Percentiles rank a stretch among this genome's conserved stretches.
Evolutionary conservation across 2,888 invertebrate genomes (phyloP).

Genomic region (Torymus aiolomorphi): DNA sequence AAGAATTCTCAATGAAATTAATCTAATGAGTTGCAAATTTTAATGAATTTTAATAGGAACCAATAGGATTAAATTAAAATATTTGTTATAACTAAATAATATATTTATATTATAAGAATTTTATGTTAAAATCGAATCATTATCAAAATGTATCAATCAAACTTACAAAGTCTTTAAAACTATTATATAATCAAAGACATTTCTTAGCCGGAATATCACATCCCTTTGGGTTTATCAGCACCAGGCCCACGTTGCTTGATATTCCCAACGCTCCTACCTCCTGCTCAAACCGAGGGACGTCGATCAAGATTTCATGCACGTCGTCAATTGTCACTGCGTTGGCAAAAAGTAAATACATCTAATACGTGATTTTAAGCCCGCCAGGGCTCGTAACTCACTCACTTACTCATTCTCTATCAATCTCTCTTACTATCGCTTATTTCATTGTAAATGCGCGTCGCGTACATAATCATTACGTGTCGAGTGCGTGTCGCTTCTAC

Average conservation of each 20-base stretch:
- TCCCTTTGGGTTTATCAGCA: conserved; percentile 7
- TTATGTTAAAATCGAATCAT: conserved; percentile 8
- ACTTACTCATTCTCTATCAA: neutral
- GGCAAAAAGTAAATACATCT: conserved; percentile 54
- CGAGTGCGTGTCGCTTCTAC: conserved; percentile 31
- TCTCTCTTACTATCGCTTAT: neutral
- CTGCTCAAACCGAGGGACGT: conserved; percentile 38
- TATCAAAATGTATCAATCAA: conserved; percentile 4
- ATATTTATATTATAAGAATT: neutral
- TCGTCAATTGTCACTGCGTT: conserved; percentile 47
- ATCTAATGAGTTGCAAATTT: too few species aligned
- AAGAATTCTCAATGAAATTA: too few species aligned
- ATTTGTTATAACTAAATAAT: neutral
- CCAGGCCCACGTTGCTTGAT: conserved; percentile 7
- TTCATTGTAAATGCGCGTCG: conserved; percentile 44
- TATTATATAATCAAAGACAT: neutral
- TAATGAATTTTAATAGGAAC: too few species aligned
- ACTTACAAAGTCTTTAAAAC: neutral
- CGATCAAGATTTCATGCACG: conserved; percentile 55
- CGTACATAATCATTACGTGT: conserved; percentile 44
- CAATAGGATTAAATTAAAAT: neutral
- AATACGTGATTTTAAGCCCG: conserved; percentile 45
- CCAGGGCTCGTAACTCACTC: conserved; percentile 19
- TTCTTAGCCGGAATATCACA: neutral
- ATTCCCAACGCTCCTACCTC: conserved; percentile 7